A percentile compares a stretch with the other conserved stretches of the same genome.
Evolutionary conservation across 2,113 vertebrate species (phyloP).

Genomic region (Etheostoma cragini): DNA sequence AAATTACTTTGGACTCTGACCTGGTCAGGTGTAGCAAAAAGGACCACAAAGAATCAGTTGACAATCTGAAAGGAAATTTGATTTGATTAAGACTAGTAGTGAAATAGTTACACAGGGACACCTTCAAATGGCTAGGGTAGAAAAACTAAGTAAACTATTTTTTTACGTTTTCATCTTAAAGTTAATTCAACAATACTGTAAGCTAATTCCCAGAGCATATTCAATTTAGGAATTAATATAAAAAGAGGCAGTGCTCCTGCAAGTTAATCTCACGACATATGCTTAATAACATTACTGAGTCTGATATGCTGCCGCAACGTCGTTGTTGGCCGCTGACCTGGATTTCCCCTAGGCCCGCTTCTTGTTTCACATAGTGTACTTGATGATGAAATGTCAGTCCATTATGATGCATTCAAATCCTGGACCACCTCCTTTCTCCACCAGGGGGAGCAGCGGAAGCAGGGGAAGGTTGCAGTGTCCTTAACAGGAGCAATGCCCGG

Average conservation of each 20-base stretch:
- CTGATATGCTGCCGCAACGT: background rate
- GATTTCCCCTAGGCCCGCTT: conserved; percentile 81
- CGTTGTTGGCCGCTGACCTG: conserved; percentile 80
- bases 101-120: background rate
- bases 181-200: background rate
- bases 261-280: background rate
- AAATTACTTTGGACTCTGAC: conserved; percentile 71
- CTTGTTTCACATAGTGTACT: conserved; percentile 88
- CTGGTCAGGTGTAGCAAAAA: conserved; percentile 80
- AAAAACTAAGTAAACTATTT: background rate
- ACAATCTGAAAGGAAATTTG: conserved; percentile 73
- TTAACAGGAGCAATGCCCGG: conserved; percentile 89
- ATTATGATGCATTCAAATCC: conserved; percentile 84
- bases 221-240: background rate
- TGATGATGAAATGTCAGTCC: conserved; percentile 89
- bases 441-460: conserved; percentile 79
- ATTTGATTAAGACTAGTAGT: background rate
- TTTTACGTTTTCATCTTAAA: background rate
- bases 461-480: conserved; percentile 85
- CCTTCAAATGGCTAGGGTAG: background rate
- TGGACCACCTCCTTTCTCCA: conserved; percentile 83
- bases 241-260: background rate
- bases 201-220: background rate
- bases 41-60: conserved; percentile 87
- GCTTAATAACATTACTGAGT: background rate